These are phyloP conservation scores for Prostheceraeus crozeri DNA, from an alignment of 2,888 invertebrate genomes.

Conservation along the genomic window DNA sequence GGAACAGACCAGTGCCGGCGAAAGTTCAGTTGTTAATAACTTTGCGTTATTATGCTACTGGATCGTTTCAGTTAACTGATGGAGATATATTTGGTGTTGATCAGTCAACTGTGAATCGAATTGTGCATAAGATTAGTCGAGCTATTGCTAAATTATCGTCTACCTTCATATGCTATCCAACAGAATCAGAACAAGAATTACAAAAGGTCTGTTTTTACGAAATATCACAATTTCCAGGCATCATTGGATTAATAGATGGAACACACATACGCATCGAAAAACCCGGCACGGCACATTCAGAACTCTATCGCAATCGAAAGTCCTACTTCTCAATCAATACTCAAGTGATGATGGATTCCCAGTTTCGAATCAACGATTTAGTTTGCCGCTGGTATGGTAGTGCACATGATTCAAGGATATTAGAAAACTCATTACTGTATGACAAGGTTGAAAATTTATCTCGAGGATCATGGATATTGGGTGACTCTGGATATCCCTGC, in stretches of 20 bases:
- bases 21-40: not conserved
- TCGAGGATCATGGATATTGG: no score
- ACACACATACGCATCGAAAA: slow-evolving; percentile 9
- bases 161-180: not conserved
- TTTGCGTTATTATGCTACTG: slow-evolving; percentile 9
- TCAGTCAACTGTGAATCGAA: not conserved
- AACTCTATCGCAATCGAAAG: slow-evolving; percentile 8
- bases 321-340: not conserved
- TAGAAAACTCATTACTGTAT: slow-evolving; percentile 13
- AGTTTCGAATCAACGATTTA: not conserved
- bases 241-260: slow-evolving; percentile 11
- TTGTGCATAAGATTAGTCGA: not conserved
- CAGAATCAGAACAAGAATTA: not conserved
- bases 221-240: slow-evolving; percentile 7
- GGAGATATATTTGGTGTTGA: slow-evolving; percentile 14
- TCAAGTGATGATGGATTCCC: no score
- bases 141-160: slow-evolving; percentile 5
- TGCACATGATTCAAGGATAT: slow-evolving; percentile 6
- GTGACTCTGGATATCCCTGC: slow-evolving; percentile 48
- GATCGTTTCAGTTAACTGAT: slow-evolving; percentile 5
- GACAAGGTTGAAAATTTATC: no score
- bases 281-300: not conserved
- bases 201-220: not conserved
- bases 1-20: slow-evolving; percentile 1
- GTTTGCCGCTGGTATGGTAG: slow-evolving; percentile 16